These are phyloP conservation scores for Bursaphelenchus okinawaensis DNA, from an alignment of 2,888 invertebrate species.

Conservation along the genomic window DNA sequence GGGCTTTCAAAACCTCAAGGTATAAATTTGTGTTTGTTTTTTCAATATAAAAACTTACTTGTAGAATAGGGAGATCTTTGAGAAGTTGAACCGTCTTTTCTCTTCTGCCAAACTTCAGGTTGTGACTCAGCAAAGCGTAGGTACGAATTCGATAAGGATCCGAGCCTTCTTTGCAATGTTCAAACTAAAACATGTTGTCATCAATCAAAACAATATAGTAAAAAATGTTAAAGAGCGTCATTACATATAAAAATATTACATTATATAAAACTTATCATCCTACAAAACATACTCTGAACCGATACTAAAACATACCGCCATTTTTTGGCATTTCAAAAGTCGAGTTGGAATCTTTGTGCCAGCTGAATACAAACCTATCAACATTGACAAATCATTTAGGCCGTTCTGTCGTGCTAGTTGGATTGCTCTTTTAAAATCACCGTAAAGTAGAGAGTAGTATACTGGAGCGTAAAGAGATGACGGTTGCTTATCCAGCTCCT, in stretches of 20 bases:
- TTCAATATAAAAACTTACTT: neutral
- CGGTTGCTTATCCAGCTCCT: neutral
- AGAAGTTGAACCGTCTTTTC: neutral
- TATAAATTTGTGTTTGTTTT: neutral
- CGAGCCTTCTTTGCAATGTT: neutral
- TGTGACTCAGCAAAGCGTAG: slow-evolving; percentile 2
- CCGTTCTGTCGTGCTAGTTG: slow-evolving; percentile 5
- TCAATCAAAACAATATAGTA: no score
- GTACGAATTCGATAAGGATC: slow-evolving; percentile 8
- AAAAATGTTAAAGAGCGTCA: no score
- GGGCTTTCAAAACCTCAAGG: no score
- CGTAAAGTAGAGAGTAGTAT: slow-evolving; percentile 5
- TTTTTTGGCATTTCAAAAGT: neutral
- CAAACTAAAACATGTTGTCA: neutral
- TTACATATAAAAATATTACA: no score
- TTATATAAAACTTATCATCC: no score
- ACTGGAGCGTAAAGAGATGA: slow-evolving; percentile 7
- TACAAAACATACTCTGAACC: no score
- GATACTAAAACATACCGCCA: neutral
- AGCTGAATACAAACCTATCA: slow-evolving; percentile 4
- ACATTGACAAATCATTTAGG: neutral
- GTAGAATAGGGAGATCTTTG: neutral
- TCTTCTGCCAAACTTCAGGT: neutral
- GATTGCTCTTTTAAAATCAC: neutral
- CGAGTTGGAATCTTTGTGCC: neutral